phyloP scores from a whole-genome alignment of 30 jellyfish, hydroid and myxozoan species.

The Sanderia malayensis region DNA sequence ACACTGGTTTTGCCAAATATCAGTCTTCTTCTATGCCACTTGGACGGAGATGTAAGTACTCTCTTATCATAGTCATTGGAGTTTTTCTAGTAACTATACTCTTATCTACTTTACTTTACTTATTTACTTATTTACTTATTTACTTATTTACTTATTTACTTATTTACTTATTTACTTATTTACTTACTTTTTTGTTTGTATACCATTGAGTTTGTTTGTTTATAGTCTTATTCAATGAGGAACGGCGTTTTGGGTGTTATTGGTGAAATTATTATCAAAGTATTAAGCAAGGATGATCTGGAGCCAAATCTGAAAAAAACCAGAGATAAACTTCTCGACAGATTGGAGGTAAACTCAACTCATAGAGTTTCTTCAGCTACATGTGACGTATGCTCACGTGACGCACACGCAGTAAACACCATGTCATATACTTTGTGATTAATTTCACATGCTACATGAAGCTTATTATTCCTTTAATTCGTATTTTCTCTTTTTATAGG shows the following conservation, averaged over 20 bases:
- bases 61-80: too few relatives aligned
- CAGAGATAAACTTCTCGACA: slow-evolving; percentile 86
- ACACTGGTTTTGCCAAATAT: slow-evolving; percentile 84
- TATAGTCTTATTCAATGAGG: slow-evolving; percentile 94
- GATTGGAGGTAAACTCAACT: slow-evolving; percentile 85
- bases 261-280: slow-evolving; percentile 80
- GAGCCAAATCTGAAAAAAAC: slow-evolving; percentile 78
- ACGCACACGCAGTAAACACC: too few relatives aligned
- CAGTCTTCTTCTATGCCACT: slow-evolving; percentile 79
- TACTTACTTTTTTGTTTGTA: neutral
- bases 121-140: neutral
- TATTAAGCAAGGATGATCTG: slow-evolving; percentile 79
- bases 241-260: slow-evolving; percentile 91
- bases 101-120: neutral
- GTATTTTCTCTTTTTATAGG: slow-evolving; percentile 36
- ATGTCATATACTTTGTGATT: too few relatives aligned
- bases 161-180: neutral
- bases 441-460: too few relatives aligned
- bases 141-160: neutral
- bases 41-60: slow-evolving; percentile 93
- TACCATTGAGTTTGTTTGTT: neutral
- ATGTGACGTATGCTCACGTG: too few relatives aligned
- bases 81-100: too few relatives aligned
- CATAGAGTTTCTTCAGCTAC: too few relatives aligned
- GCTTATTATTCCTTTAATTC: neutral